phyloP scores from a whole-genome alignment of 1,140 invertebrate species.

The Dinothrombium tinctorium region DNA sequence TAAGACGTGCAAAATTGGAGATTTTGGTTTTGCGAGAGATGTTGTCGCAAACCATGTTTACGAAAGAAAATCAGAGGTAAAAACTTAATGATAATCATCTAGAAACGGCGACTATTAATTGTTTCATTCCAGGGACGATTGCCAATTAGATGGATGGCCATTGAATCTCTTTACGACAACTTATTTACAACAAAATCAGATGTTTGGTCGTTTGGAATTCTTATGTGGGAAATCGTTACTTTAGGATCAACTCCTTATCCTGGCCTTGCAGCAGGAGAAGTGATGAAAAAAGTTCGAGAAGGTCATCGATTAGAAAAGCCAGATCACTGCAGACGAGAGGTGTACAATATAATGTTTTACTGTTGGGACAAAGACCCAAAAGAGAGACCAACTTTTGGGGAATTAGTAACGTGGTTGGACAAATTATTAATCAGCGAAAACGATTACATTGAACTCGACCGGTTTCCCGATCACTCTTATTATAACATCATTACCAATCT shows the following conservation, averaged over 20 bases:
- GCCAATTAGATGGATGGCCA: slow-evolving; percentile 68
- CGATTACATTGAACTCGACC: slow-evolving; percentile 72
- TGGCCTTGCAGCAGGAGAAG: slow-evolving; percentile 37
- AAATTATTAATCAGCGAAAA: slow-evolving; percentile 58
- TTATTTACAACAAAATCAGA: slow-evolving; percentile 41
- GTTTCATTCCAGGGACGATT: slow-evolving; percentile 17
- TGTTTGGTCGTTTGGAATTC: slow-evolving; percentile 62
- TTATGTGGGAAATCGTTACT: slow-evolving; percentile 65
- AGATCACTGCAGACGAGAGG: slow-evolving; percentile 64
- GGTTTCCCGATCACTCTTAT: slow-evolving; percentile 78
- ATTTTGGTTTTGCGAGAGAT: slow-evolving; percentile 87
- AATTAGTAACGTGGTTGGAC: slow-evolving; percentile 32
- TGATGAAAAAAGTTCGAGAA: slow-evolving; percentile 58
- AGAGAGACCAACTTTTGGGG: slow-evolving; percentile 52
- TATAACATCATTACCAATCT: slow-evolving; percentile 44
- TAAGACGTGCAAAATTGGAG: slow-evolving; percentile 66
- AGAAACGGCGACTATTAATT: not conserved
- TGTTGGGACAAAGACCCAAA: slow-evolving; percentile 77
- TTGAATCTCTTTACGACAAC: slow-evolving; percentile 35
- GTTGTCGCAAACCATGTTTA: slow-evolving; percentile 58
- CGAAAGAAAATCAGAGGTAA: slow-evolving; percentile 62
- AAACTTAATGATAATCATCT: not conserved
- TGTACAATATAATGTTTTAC: slow-evolving; percentile 67
- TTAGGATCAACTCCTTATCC: slow-evolving; percentile 58
- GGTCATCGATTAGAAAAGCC: slow-evolving; percentile 87